Evolutionary conservation across 2,888 invertebrate genomes (phyloP).

Genomic region (Lamproptera curius): DNA sequence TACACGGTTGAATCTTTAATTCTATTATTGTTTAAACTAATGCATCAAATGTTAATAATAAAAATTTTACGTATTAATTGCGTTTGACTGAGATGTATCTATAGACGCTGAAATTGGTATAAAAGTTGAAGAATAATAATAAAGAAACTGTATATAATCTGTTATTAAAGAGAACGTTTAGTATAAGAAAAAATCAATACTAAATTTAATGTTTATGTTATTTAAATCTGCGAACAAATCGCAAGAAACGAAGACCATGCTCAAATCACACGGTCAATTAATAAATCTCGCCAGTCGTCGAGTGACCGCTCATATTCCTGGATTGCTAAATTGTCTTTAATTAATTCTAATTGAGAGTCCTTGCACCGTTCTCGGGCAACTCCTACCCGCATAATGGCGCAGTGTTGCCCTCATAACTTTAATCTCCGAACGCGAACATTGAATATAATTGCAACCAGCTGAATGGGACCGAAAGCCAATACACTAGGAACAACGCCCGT

Average conservation of each 20-base stretch:
- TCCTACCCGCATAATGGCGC: conserved; percentile 59
- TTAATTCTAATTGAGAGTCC: conserved; percentile 74
- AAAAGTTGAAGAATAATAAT: too few relatives aligned
- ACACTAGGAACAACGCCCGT: conserved; percentile 29
- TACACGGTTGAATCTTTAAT: too few relatives aligned
- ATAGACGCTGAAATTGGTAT: too few relatives aligned
- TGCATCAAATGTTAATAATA: too few relatives aligned
- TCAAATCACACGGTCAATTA: conserved; percentile 42
- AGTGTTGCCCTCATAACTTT: conserved; percentile 52
- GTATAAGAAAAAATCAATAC: too few relatives aligned
- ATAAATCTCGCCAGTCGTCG: conserved; percentile 69
- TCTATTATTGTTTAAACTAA: too few relatives aligned
- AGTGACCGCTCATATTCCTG: conserved; percentile 65
- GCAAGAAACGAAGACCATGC: conserved; percentile 6
- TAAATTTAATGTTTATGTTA: not conserved
- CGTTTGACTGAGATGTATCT: too few relatives aligned
- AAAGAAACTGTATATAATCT: too few relatives aligned
- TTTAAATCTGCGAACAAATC: conserved; percentile 5
- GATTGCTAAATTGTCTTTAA: conserved; percentile 76
- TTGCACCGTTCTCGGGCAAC: conserved; percentile 59
- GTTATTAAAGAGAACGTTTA: too few relatives aligned
- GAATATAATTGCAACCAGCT: conserved; percentile 39
- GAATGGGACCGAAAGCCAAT: conserved; percentile 41
- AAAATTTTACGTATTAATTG: too few relatives aligned
- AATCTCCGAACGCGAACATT: conserved; percentile 38